These are phyloP conservation scores for Boleophthalmus pectinirostris DNA, from an alignment of 2,113 vertebrate genomes.

Conservation along the genomic window DNA sequence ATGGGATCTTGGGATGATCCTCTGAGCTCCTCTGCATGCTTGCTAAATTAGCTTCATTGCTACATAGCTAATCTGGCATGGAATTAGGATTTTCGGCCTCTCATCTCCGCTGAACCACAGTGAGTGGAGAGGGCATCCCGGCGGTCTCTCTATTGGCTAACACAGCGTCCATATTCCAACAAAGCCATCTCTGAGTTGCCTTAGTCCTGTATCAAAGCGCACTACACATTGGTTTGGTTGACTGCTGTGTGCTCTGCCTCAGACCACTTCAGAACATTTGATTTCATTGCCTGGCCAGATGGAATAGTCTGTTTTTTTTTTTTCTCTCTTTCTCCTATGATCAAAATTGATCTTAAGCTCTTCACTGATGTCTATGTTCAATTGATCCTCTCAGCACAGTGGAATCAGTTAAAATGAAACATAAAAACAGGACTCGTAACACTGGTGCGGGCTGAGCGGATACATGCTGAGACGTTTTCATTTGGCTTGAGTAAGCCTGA, in stretches of 20 bases:
- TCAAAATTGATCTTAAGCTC: constrained; percentile 33
- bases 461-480: background rate
- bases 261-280: constrained; percentile 12
- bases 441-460: background rate
- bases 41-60: constrained; percentile 68
- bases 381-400: constrained; percentile 22
- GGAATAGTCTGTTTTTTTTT: constrained; percentile 15
- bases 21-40: constrained; percentile 54
- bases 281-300: constrained; percentile 43
- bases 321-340: constrained; percentile 24
- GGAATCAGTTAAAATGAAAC: constrained; percentile 31
- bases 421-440: constrained; percentile 21
- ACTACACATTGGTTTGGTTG: background rate
- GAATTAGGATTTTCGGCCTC: constrained; percentile 63
- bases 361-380: constrained; percentile 21
- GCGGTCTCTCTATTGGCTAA: constrained; percentile 12
- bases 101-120: constrained; percentile 39
- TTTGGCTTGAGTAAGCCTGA: background rate
- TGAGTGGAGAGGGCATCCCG: constrained; percentile 27
- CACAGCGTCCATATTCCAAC: background rate
- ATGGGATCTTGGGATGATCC: constrained; percentile 62
- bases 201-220: constrained; percentile 1
- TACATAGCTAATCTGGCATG: constrained; percentile 59
- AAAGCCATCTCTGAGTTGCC: background rate
- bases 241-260: background rate